Conservation (phyloP, 2,888 invertebrate genomes). For the Stegophylla sp. region DNA sequence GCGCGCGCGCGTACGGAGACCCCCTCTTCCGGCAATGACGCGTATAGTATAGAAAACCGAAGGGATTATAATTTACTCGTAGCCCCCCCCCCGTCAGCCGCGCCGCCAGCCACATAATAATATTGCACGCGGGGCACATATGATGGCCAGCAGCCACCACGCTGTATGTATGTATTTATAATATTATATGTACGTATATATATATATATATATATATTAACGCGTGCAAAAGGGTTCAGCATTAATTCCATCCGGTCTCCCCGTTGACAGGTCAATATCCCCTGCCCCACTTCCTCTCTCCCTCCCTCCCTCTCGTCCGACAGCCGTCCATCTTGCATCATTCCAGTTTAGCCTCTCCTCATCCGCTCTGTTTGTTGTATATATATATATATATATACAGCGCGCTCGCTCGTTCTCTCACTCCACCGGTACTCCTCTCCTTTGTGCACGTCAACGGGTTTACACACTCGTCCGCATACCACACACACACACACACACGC, state of each 20-base stretch:
- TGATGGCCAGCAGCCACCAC: constrained; percentile 40
- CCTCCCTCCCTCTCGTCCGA: not conserved
- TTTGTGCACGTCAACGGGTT: constrained; percentile 15
- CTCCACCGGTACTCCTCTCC: not conserved
- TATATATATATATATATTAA: not conserved
- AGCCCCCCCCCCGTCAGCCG: not conserved
- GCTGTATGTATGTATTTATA: not conserved
- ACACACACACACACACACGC: not conserved
- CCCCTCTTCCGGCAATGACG: constrained; percentile 45
- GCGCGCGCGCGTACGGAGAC: constrained; percentile 2
- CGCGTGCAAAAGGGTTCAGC: constrained; percentile 55
- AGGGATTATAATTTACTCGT: constrained; percentile 46
- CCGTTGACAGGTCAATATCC: constrained; percentile 56
- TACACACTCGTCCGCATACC: not conserved
- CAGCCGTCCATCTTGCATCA: constrained; percentile 53
- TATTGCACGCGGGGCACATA: not conserved
- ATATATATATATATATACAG: too few relatives aligned
- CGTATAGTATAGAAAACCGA: constrained; percentile 40
- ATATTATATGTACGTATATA: not conserved
- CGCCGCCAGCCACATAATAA: constrained; percentile 11
- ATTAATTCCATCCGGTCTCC: constrained; percentile 58
- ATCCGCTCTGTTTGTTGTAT: too few relatives aligned
- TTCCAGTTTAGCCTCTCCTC: constrained; percentile 30
- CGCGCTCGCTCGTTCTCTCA: not conserved
- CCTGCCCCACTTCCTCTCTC: not conserved